These are phyloP conservation scores for Gymnothorax javanicus DNA, from an alignment of 2,797 vertebrate genomes.

Conservation along the genomic window DNA sequence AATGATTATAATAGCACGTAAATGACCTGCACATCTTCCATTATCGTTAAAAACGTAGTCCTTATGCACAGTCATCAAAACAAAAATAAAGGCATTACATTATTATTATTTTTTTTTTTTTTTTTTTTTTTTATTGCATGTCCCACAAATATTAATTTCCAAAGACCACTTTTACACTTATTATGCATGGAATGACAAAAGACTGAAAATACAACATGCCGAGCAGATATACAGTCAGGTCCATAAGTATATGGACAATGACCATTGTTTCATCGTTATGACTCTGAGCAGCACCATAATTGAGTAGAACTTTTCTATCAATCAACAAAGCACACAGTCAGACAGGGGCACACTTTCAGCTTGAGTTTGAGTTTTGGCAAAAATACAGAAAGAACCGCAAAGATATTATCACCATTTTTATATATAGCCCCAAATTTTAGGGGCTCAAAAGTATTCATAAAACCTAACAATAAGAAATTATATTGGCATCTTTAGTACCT, in stretches of 20 bases:
- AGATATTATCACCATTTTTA: too few relatives aligned
- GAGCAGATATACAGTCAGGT: background rate
- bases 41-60: background rate
- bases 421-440: too few relatives aligned
- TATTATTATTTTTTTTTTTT: background rate
- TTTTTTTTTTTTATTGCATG: background rate
- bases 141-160: background rate
- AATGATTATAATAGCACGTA: background rate
- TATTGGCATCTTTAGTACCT: too few relatives aligned
- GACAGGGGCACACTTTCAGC: too few relatives aligned
- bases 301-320: too few relatives aligned
- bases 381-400: too few relatives aligned
- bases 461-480: too few relatives aligned
- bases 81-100: background rate
- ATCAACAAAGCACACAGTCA: too few relatives aligned
- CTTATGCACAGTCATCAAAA: background rate
- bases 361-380: too few relatives aligned
- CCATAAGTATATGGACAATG: too few relatives aligned
- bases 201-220: background rate
- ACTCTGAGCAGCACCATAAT: too few relatives aligned
- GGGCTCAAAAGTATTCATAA: too few relatives aligned
- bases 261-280: background rate
- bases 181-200: background rate
- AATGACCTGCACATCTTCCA: background rate
- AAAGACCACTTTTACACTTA: background rate